Conservation (phyloP, 2,888 invertebrate genomes). For the Drosophila acutilabella region DNA sequence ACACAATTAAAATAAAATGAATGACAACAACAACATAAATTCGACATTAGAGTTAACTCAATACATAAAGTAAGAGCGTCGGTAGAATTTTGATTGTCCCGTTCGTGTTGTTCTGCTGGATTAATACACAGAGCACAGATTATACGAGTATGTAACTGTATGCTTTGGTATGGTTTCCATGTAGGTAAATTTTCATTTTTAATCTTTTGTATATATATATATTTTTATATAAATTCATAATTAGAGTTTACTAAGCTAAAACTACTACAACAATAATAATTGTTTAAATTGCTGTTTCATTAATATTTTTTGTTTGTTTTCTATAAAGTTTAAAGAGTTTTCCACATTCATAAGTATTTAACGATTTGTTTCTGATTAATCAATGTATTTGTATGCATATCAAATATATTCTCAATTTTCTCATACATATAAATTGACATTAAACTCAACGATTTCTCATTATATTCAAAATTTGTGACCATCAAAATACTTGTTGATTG, state of each 20-base stretch:
- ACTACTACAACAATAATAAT: constrained; percentile 78
- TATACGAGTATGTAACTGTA: constrained; percentile 22
- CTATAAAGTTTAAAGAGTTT: constrained; percentile 40
- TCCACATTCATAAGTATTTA: constrained; percentile 46
- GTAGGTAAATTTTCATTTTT: constrained; percentile 20
- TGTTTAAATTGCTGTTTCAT: constrained; percentile 47
- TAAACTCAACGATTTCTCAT: constrained; percentile 39
- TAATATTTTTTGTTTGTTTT: constrained; percentile 9
- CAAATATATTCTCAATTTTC: constrained; percentile 18
- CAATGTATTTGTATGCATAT: constrained; percentile 26
- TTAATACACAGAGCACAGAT: constrained; percentile 48
- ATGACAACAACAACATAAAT: constrained; percentile 59
- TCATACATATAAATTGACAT: constrained; percentile 17
- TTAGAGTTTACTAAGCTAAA: constrained; percentile 54
- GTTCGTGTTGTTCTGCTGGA: constrained; percentile 70
- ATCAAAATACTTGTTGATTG: constrained; percentile 8
- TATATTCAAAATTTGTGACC: constrained; percentile 17
- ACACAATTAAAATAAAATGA: constrained; percentile 32
- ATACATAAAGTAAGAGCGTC: constrained; percentile 62
- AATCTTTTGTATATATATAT: constrained; percentile 36
- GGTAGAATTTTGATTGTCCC: constrained; percentile 81
- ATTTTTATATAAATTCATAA: constrained; percentile 65
- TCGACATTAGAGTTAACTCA: constrained; percentile 28
- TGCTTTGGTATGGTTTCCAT: neutral
- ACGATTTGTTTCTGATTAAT: constrained; percentile 36